Conservation (phyloP, 2,113 vertebrate genomes). For the Phalacrocorax pelagicus region DNA sequence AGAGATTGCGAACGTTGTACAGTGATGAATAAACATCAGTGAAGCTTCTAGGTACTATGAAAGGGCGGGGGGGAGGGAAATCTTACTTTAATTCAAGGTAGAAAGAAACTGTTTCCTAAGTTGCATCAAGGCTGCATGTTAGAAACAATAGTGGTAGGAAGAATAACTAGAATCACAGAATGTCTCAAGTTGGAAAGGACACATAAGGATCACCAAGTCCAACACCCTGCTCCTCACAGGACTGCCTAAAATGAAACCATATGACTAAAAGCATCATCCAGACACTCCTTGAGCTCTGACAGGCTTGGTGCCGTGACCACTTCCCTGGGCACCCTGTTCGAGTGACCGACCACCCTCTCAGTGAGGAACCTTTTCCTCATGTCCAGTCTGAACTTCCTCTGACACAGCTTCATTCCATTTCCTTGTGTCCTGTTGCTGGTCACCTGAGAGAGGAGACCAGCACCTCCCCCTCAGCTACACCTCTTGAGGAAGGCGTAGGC, state of each 20-base stretch:
- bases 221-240: accelerated
- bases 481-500: neutral
- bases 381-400: neutral
- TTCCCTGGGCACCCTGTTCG: neutral
- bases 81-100: neutral
- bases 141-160: neutral
- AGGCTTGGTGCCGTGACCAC: accelerated
- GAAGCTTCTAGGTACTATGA: neutral
- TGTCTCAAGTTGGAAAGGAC: neutral
- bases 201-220: neutral
- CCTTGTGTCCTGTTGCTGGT: accelerated
- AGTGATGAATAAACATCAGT: neutral
- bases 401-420: neutral
- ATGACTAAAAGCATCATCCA: accelerated
- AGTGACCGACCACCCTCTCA: neutral
- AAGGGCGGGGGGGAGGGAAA: neutral
- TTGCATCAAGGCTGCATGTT: neutral
- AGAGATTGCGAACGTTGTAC: no score
- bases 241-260: neutral
- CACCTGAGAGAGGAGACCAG: neutral
- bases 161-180: neutral
- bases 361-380: neutral
- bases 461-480: accelerated
- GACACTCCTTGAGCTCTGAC: neutral
- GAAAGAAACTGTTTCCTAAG: neutral